phyloP scores from a whole-genome alignment of 1,140 invertebrate species.

The Drosophila ironensis region DNA sequence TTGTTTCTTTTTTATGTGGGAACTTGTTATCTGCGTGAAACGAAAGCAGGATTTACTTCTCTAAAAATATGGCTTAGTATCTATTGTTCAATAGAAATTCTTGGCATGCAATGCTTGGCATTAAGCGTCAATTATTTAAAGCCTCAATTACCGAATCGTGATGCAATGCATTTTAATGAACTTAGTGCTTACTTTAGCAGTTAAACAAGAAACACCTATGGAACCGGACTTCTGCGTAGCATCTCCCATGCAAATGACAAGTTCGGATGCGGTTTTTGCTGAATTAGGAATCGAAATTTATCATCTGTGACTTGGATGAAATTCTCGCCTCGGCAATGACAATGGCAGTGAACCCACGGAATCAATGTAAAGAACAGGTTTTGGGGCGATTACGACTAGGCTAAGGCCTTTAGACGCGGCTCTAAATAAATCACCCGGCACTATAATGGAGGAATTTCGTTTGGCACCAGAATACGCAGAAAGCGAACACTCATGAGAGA shows the following conservation, averaged over 20 bases:
- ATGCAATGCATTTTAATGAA: slow-evolving; percentile 50
- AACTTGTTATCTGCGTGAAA: slow-evolving; percentile 10
- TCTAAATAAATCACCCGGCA: slow-evolving; percentile 52
- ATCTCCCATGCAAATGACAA: slow-evolving; percentile 22
- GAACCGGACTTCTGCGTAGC: slow-evolving; percentile 32
- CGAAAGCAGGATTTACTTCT: not conserved
- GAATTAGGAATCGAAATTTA: slow-evolving; percentile 22
- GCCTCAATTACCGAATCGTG: slow-evolving; percentile 10
- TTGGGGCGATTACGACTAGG: slow-evolving; percentile 15
- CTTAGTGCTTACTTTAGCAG: not conserved
- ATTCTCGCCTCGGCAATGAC: slow-evolving; percentile 25
- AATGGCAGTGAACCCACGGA: slow-evolving; percentile 23
- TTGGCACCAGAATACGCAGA: not conserved
- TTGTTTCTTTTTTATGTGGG: not conserved
- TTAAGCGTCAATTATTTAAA: slow-evolving; percentile 15
- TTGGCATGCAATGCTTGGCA: slow-evolving; percentile 9
- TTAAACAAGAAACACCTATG: not conserved
- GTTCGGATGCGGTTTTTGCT: slow-evolving; percentile 8
- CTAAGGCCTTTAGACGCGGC: slow-evolving; percentile 26
- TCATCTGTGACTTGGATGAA: slow-evolving; percentile 20
- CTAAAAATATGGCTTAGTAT: not conserved
- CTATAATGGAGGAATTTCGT: slow-evolving; percentile 36
- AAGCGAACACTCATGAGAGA: slow-evolving; percentile 30
- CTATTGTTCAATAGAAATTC: not conserved
- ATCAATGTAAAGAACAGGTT: slow-evolving; percentile 58